Conservation (phyloP, 2,888 invertebrate species). For the Epinotia nisella region DNA sequence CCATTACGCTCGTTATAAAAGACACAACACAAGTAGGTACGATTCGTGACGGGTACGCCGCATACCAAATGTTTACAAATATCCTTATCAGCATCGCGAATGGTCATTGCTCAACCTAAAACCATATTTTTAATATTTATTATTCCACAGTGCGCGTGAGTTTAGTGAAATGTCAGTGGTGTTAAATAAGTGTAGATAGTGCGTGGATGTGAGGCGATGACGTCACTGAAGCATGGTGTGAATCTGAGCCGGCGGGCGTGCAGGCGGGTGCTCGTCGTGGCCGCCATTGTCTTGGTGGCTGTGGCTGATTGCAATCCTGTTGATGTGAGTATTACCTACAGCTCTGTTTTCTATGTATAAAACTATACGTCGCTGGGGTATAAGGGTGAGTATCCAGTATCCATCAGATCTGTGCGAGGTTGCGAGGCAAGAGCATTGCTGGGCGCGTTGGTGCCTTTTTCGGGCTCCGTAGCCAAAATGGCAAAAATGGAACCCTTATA, state of each 20-base stretch:
- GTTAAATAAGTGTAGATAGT: conserved; percentile 43
- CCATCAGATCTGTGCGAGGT: too few relatives aligned
- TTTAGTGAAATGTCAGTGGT: conserved; percentile 32
- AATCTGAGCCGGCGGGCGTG: conserved; percentile 89
- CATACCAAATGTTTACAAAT: neutral
- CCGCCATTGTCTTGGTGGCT: conserved; percentile 61
- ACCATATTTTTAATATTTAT: neutral
- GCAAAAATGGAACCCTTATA: too few relatives aligned
- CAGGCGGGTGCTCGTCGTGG: conserved; percentile 73
- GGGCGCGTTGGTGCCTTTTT: too few relatives aligned
- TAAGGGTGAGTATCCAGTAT: too few relatives aligned
- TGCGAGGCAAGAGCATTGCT: too few relatives aligned
- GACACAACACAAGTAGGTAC: neutral
- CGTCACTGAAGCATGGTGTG: conserved; percentile 87
- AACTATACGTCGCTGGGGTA: too few relatives aligned
- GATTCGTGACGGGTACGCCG: conserved; percentile 9
- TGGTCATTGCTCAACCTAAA: conserved; percentile 46
- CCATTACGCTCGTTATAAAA: neutral
- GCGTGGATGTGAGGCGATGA: conserved; percentile 67
- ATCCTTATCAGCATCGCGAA: conserved; percentile 69
- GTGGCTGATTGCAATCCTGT: conserved; percentile 61
- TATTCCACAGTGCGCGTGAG: conserved; percentile 15
- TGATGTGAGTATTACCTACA: conserved; percentile 68
- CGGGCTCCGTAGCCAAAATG: too few relatives aligned
- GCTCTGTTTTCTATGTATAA: too few relatives aligned